A percentile compares a stretch with the other conserved stretches of the same genome.
Evolutionary conservation across 2,888 invertebrate genomes (phyloP).

Genomic region (Parascotia fuliginaria): DNA sequence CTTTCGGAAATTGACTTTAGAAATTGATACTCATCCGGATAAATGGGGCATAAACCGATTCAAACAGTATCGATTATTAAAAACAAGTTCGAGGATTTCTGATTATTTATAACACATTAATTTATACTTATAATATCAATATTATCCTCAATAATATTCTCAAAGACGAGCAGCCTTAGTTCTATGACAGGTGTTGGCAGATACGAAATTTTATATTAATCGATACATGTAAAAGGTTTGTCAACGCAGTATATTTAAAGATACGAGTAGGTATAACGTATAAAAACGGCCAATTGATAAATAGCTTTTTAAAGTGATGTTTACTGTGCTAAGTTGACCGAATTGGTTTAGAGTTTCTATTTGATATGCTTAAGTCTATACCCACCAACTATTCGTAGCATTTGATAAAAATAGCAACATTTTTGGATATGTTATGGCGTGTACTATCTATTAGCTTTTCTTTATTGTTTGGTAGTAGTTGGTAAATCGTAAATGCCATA

Average conservation of each 20-base stretch:
- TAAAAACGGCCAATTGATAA: slow-evolving; percentile 1
- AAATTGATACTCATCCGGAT: too few species aligned
- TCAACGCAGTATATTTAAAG: slow-evolving; percentile 6
- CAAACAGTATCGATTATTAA: too few species aligned
- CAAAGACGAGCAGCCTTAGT: slow-evolving; percentile 14
- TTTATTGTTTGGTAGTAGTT: too few species aligned
- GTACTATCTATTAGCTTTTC: too few species aligned
- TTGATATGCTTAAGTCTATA: background rate
- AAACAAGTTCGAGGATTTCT: background rate
- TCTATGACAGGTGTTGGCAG: slow-evolving; percentile 24
- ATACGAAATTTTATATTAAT: too few species aligned
- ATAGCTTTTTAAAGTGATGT: slow-evolving; percentile 11
- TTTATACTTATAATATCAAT: slow-evolving; percentile 10
- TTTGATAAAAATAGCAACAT: too few species aligned
- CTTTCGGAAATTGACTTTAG: too few species aligned
- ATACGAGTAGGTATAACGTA: background rate
- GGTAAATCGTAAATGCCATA: too few species aligned
- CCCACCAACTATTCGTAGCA: background rate
- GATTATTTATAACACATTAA: background rate
- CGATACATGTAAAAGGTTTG: slow-evolving; percentile 2
- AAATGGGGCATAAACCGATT: too few species aligned
- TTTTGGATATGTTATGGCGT: too few species aligned
- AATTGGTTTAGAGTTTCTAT: slow-evolving; percentile 3
- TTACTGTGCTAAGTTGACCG: background rate
- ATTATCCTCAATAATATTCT: slow-evolving; percentile 14